Conservation (phyloP, 2,113 vertebrate species). For the Potamarius usumacintae region DNA sequence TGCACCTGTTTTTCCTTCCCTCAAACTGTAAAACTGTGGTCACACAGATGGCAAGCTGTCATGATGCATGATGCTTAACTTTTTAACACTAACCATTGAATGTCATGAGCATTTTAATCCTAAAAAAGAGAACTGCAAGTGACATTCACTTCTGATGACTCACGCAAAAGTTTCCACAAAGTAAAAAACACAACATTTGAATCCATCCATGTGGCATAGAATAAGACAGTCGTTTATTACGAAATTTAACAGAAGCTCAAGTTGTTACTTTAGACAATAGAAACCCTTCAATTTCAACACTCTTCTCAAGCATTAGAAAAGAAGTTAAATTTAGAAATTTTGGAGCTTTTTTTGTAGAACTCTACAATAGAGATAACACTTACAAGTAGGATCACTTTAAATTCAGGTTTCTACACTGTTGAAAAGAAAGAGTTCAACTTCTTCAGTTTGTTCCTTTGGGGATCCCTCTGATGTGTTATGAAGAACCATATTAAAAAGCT, state of each 20-base stretch:
- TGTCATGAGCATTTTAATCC: background rate
- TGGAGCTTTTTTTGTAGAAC: background rate
- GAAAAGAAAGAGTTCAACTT: background rate
- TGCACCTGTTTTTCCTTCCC: conserved; percentile 44
- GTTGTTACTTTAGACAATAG: conserved; percentile 12
- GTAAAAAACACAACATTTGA: background rate
- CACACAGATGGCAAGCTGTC: conserved; percentile 3
- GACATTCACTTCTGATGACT: conserved; percentile 22
- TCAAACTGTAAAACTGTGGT: conserved; percentile 11
- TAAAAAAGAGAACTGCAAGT: background rate
- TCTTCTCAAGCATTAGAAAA: background rate
- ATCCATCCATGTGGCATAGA: background rate
- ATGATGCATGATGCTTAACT: background rate
- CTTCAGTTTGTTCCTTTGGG: background rate
- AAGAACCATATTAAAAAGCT: background rate
- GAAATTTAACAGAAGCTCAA: conserved; percentile 12
- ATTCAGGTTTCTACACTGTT: background rate
- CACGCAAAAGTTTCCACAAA: background rate
- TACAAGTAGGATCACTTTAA: background rate
- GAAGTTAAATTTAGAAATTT: background rate
- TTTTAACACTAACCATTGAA: background rate
- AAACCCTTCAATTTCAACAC: background rate
- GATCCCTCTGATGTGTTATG: background rate
- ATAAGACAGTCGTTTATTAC: background rate
- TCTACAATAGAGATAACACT: background rate